Conservation (phyloP, 2,888 invertebrate genomes). For the Ennomos fuscantarius region DNA sequence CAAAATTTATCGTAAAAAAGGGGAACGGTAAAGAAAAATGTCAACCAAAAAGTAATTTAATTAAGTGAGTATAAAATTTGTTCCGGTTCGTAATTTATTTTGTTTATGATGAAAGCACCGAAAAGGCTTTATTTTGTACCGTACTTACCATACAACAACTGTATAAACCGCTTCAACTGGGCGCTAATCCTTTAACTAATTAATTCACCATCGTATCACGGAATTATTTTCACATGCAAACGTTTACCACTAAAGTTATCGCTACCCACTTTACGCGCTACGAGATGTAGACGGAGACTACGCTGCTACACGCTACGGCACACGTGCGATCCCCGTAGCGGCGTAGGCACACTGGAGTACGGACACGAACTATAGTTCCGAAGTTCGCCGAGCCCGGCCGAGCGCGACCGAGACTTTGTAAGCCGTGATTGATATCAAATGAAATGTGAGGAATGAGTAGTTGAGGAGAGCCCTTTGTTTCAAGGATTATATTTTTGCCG, state of each 20-base stretch:
- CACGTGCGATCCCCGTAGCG: slow-evolving; percentile 72
- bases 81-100: slow-evolving; percentile 32
- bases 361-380: slow-evolving; percentile 65
- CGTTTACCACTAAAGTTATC: slow-evolving; percentile 53
- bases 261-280: slow-evolving; percentile 52
- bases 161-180: slow-evolving; percentile 46
- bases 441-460: slow-evolving; percentile 83
- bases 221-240: slow-evolving; percentile 48
- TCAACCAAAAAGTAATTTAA: slow-evolving; percentile 21
- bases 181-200: slow-evolving; percentile 53
- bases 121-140: slow-evolving; percentile 23
- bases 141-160: slow-evolving; percentile 70
- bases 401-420: slow-evolving; percentile 67
- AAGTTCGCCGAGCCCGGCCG: slow-evolving; percentile 66
- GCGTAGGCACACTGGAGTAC: slow-evolving; percentile 71
- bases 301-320: slow-evolving; percentile 61
- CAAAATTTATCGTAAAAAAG: slow-evolving; percentile 15
- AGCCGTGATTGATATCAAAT: slow-evolving; percentile 84
- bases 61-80: slow-evolving; percentile 27
- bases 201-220: slow-evolving; percentile 59
- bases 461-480: slow-evolving; percentile 78
- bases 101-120: slow-evolving; percentile 30
- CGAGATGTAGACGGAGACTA: slow-evolving; percentile 55
- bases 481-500: slow-evolving; percentile 70
- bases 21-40: slow-evolving; percentile 9